phyloP scores from a whole-genome alignment of 2,797 vertebrate genomes.

The Scomberomorus guttatus region DNA sequence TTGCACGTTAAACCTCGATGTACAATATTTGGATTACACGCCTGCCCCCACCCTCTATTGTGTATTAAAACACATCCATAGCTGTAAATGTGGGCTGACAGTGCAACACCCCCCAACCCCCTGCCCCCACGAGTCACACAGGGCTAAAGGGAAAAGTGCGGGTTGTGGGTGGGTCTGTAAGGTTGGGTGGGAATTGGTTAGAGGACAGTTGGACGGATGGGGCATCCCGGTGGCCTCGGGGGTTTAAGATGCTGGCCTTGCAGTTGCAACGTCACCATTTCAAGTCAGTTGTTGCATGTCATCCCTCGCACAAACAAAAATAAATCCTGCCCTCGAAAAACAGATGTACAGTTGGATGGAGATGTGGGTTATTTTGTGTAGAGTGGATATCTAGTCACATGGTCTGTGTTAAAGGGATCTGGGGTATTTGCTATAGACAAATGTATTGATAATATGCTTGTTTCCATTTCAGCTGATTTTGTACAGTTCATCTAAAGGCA shows the following conservation, averaged over 20 bases:
- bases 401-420: not conserved
- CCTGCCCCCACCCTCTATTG: not conserved
- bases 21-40: conserved; percentile 32
- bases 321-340: not conserved
- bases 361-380: not conserved
- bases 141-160: conserved; percentile 15
- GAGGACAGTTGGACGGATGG: not conserved
- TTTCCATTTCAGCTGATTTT: conserved; percentile 6
- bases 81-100: conserved; percentile 38
- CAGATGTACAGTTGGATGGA: not conserved
- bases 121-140: conserved; percentile 13
- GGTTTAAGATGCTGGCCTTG: not conserved
- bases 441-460: conserved; percentile 11
- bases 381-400: conserved; percentile 7
- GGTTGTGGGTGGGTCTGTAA: not conserved
- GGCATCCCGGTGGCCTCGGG: not conserved
- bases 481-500: conserved; percentile 12
- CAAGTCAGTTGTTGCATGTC: not conserved
- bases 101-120: not conserved
- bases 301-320: not conserved
- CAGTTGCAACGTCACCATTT: not conserved
- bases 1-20: conserved; percentile 22
- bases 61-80: conserved; percentile 26
- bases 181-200: not conserved
- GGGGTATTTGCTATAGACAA: not conserved